phyloP scores from a whole-genome alignment of 37 sponge, comb jelly and placozoan species.

The Chondrilla cf. caribensis region DNA sequence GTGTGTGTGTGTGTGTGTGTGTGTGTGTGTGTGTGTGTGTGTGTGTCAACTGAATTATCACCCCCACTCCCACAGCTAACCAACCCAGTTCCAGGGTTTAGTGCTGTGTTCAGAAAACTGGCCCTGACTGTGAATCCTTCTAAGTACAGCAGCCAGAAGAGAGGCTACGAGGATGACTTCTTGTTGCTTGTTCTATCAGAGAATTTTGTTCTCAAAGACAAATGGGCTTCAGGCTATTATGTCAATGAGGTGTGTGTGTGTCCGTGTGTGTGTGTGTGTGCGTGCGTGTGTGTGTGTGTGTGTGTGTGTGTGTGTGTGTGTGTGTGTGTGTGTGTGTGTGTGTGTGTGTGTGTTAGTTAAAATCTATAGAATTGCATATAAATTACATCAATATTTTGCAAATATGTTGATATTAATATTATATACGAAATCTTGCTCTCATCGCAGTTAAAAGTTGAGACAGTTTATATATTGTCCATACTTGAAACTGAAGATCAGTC shows the following conservation, averaged over 20 bases:
- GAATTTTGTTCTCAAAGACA: slow-evolving; percentile 1
- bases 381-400: no score
- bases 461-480: slow-evolving; percentile 25
- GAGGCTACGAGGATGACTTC: slow-evolving; percentile 8
- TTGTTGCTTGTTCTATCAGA: not conserved
- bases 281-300: not conserved
- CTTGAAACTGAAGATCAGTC: slow-evolving; percentile 20
- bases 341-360: not conserved
- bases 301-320: not conserved
- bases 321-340: slow-evolving; percentile 3
- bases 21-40: no score
- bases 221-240: slow-evolving; percentile 37
- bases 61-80: slow-evolving; percentile 27
- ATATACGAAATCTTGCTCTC: not conserved
- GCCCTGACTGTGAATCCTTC: slow-evolving; percentile 40
- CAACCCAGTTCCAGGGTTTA: slow-evolving; percentile 37
- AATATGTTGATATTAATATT: not conserved
- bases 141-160: slow-evolving; percentile 17
- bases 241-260: slow-evolving; percentile 33
- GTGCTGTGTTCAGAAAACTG: slow-evolving; percentile 33
- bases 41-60: no score
- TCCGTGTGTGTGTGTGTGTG: slow-evolving; percentile 2
- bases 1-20: no score
- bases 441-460: slow-evolving; percentile 36
- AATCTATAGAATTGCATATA: no score